A percentile compares a stretch with the other conserved stretches of the same genome.
Conservation (phyloP, 2,797 vertebrate genomes). For the Decapterus maruadsi region DNA sequence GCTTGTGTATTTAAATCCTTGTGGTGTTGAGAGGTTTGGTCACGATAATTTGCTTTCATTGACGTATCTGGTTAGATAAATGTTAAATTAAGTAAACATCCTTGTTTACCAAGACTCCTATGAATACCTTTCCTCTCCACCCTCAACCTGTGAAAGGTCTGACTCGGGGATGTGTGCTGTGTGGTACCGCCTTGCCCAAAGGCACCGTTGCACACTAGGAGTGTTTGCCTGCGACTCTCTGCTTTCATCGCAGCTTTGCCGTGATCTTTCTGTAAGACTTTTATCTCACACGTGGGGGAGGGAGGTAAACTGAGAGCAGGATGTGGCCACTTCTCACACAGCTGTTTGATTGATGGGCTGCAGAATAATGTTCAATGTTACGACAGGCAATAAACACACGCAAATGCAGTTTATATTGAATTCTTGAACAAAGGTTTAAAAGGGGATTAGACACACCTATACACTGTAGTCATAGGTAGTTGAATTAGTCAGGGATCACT, state of each 20-base stretch:
- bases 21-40: background rate
- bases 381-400: conserved; percentile 7
- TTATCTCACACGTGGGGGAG: conserved; percentile 49
- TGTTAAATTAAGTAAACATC: conserved; percentile 55
- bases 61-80: conserved; percentile 22
- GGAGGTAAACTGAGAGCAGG: conserved; percentile 70
- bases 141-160: conserved; percentile 34
- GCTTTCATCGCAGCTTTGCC: conserved; percentile 38
- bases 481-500: background rate
- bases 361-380: conserved; percentile 37
- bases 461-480: background rate
- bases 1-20: conserved; percentile 3
- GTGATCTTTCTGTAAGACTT: conserved; percentile 35
- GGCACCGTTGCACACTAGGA: conserved; percentile 21
- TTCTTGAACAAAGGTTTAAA: background rate
- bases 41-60: conserved; percentile 15
- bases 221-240: conserved; percentile 45
- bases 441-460: background rate
- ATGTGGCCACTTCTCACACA: conserved; percentile 67
- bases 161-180: conserved; percentile 41
- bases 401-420: background rate
- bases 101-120: conserved; percentile 50
- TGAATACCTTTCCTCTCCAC: conserved; percentile 41
- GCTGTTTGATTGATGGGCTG: conserved; percentile 47
- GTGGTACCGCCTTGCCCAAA: conserved; percentile 47